Conservation (phyloP, 1,140 invertebrate genomes). For the Megalonaias nervosa region DNA sequence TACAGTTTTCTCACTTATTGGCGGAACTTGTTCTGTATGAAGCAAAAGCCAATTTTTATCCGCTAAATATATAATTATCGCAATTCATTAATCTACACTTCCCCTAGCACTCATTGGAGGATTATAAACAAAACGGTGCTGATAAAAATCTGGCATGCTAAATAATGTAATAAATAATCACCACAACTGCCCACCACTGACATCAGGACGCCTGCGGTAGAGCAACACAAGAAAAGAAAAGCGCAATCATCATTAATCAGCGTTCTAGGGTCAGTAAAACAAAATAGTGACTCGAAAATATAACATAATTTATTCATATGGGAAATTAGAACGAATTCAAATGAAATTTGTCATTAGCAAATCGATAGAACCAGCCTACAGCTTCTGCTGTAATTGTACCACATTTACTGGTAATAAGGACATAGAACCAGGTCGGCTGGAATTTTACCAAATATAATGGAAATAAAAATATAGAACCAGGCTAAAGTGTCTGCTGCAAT, state of each 20-base stretch:
- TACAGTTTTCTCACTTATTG: background rate
- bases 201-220: constrained; percentile 51
- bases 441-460: too few species aligned
- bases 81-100: background rate
- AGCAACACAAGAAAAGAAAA: constrained; percentile 19
- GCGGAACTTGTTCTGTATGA: background rate
- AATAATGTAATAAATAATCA: constrained; percentile 44
- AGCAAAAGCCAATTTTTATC: background rate
- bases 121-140: background rate
- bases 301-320: too few species aligned
- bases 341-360: too few species aligned
- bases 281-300: too few species aligned
- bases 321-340: too few species aligned
- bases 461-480: too few species aligned
- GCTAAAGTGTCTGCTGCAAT: too few species aligned
- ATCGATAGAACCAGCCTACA: too few species aligned
- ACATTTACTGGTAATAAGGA: too few species aligned
- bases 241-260: background rate
- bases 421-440: too few species aligned
- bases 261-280: too few species aligned
- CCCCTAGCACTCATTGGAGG: background rate
- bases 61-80: background rate
- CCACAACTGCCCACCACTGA: constrained; percentile 63
- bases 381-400: too few species aligned
- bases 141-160: background rate